These are phyloP conservation scores for Polyommatus icarus DNA, from an alignment of 2,888 invertebrate genomes.

Conservation along the genomic window DNA sequence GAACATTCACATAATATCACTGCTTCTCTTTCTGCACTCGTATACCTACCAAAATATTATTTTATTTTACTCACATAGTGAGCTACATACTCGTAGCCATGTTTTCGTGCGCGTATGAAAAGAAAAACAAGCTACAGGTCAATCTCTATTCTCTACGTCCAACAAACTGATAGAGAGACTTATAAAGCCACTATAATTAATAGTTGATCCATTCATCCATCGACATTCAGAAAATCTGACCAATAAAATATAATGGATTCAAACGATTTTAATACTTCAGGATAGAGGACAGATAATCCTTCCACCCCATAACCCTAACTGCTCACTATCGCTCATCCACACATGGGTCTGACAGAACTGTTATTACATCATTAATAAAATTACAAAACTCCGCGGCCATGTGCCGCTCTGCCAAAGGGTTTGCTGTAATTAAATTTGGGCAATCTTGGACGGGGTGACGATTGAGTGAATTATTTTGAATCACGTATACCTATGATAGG, in stretches of 20 bases:
- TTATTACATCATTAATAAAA: conserved; percentile 81
- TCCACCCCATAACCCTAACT: conserved; percentile 74
- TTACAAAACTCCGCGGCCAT: conserved; percentile 78
- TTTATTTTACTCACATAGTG: too few relatives aligned
- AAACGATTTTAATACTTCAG: conserved; percentile 42
- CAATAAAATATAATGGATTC: conserved; percentile 33
- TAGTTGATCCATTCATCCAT: not conserved
- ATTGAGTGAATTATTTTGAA: conserved; percentile 73
- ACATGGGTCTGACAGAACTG: conserved; percentile 78
- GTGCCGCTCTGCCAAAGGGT: conserved; percentile 62
- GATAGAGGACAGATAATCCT: conserved; percentile 60
- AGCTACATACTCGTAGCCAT: too few relatives aligned
- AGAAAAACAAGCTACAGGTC: not conserved
- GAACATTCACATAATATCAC: too few relatives aligned
- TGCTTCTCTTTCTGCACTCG: too few relatives aligned
- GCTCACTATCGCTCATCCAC: conserved; percentile 79
- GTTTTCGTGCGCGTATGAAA: not conserved
- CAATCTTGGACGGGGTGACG: conserved; percentile 56
- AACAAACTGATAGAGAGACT: not conserved
- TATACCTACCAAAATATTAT: too few relatives aligned
- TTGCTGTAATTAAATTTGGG: conserved; percentile 75
- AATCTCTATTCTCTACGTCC: not conserved
- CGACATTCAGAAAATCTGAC: not conserved
- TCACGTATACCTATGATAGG: conserved; percentile 53
- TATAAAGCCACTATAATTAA: not conserved